Percentiles rank a stretch among this genome's conserved stretches.
Conservation (phyloP, 2,888 invertebrate species). For the Eristalis pertinax region DNA sequence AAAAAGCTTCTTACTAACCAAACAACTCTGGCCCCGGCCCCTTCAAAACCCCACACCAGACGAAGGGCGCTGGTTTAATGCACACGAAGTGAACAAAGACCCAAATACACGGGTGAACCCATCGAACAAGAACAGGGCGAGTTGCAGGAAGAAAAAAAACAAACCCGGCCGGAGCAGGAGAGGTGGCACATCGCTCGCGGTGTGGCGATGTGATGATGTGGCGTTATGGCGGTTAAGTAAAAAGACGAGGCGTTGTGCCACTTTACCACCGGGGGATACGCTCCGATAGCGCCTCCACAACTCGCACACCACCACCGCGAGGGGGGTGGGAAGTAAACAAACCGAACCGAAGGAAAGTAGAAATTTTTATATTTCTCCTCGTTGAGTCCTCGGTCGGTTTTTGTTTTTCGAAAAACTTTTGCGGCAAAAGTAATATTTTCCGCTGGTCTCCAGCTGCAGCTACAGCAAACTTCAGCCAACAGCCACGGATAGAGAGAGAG, state of each 20-base stretch:
- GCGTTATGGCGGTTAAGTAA: slow-evolving; percentile 33
- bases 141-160: too few relatives aligned
- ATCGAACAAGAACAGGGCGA: slow-evolving; percentile 11
- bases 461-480: background rate
- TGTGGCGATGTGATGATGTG: background rate
- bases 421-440: slow-evolving; percentile 58
- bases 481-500: background rate
- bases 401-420: slow-evolving; percentile 44
- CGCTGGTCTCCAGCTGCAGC: slow-evolving; percentile 3
- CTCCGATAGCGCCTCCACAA: slow-evolving; percentile 31
- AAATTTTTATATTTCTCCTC: background rate
- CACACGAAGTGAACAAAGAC: slow-evolving; percentile 38
- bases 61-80: background rate
- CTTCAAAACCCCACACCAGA: background rate
- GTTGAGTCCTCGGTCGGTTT: background rate
- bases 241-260: slow-evolving; percentile 1
- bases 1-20: slow-evolving; percentile 68
- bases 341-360: background rate
- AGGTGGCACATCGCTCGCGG: too few relatives aligned
- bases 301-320: background rate
- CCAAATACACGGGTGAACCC: slow-evolving; percentile 44
- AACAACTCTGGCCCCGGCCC: slow-evolving; percentile 38
- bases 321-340: slow-evolving; percentile 59
- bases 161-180: too few relatives aligned
- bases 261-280: slow-evolving; percentile 17